Base-by-base conservation (phyloP, 1,140 invertebrate species). In the Brachionus angularis region DNA sequence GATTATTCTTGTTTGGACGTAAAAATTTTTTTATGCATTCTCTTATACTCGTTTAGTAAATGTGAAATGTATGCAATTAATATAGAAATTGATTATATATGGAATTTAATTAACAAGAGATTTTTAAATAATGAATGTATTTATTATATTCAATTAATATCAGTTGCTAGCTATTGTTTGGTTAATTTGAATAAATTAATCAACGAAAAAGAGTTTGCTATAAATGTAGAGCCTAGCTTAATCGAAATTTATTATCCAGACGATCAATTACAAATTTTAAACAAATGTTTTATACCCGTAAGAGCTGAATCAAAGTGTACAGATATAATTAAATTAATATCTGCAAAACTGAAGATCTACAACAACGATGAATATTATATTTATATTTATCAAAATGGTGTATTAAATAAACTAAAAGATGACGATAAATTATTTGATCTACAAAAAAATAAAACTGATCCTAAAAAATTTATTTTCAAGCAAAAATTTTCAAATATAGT, bases 71-170 rank as follows among this genome's bases (percentile, higher is more conserved):
- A 42, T 18, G 53, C 53, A 3, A 58, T 58, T 39, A 31, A 58
- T 39, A 58, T 58, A 23, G 53, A 58, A 58, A 36, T 58, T 0
- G 53, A 58, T 18, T 58, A 58, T 34, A 58, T 58, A 23, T 58
- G 53, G 53, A 58, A 16, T 39, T 58, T 58, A 23, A 36, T 58
- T 18, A 58, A 39, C 33, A 58, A 42, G 23, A 42, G 23, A 39
- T 58, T 58, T 18, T 10, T 58, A 14, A 39, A 31, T 16, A 8
- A 39, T 39, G 53, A 58, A 14, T 39, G 33, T n/a, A 18, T 58
- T 23, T 58, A 36, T 21, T 58, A 58, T 39, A 39, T 58, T 14
- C 36, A 18, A 1, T 36, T 58, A 12, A 25, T 58, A 16, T 39
- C 33, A 5, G 36, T 31, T 58, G 53, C 36, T 14, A 23, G 53